phyloP scores from a whole-genome alignment of 1,140 invertebrate species.

The Procambarus virginalis region DNA sequence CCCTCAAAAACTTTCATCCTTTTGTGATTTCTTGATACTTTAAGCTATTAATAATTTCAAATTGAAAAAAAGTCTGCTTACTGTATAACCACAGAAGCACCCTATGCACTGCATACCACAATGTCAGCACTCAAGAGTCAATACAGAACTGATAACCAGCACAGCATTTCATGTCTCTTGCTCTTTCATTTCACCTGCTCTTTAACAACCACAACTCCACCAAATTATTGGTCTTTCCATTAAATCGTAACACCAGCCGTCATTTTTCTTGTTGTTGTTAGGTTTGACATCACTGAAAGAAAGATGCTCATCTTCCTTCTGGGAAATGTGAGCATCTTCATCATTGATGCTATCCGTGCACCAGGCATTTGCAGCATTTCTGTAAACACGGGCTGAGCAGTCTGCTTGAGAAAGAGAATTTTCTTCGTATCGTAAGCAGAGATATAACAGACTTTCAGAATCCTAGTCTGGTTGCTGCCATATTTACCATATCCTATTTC shows the following conservation, averaged over 20 bases:
- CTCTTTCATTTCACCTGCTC: background rate
- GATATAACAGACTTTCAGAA: slow-evolving; percentile 34
- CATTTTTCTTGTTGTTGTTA: background rate
- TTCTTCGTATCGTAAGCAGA: background rate
- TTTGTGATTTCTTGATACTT: background rate
- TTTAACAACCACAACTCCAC: too few relatives aligned
- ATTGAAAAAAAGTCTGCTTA: background rate
- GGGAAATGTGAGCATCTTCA: slow-evolving; percentile 39
- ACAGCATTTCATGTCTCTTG: background rate
- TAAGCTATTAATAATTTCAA: background rate
- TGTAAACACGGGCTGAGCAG: slow-evolving; percentile 19
- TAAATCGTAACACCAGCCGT: too few relatives aligned
- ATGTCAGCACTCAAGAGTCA: background rate
- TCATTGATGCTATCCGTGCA: slow-evolving; percentile 8
- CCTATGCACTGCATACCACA: background rate
- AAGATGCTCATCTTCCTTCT: background rate
- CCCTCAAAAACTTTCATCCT: background rate
- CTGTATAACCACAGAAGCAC: background rate
- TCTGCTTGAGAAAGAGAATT: slow-evolving; percentile 2
- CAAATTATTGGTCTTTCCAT: background rate
- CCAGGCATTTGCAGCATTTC: background rate
- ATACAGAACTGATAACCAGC: background rate
- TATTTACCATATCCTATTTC: background rate
- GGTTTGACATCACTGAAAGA: background rate
- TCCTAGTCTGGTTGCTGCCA: slow-evolving; percentile 33